Base-by-base conservation (phyloP, 2,113 vertebrate species). In the Eubucco bourcierii region DNA sequence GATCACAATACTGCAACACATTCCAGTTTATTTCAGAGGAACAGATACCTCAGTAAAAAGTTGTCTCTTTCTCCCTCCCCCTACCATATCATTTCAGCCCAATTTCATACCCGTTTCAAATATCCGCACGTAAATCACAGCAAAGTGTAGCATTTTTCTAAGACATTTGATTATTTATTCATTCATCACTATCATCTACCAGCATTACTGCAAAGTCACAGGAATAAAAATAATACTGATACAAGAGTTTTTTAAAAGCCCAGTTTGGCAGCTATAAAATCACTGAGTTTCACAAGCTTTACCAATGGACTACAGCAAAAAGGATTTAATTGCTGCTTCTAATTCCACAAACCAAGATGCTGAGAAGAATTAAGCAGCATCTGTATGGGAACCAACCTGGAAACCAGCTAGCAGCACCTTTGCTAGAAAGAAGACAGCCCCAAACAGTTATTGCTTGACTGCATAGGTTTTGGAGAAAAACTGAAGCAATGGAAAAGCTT, bases 91-190 rank as follows among this genome's bases (percentile, higher is more conserved):
- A 94, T 21, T 78, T 88, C 79, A 88, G 53, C 53, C 84, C 1
- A 1, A 77, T 81, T 93, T 96, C 85, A 88, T 73, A 90, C 78
- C 73, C 58, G 80, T 60, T 91, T 89, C 70, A 93, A 85, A 83
- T 94, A 92, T 72, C 83, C 88, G 53, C 72, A 95, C 90, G 70
- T 75, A 91, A 91, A 84, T 86, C 70, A 78, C 81, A 87, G 41
- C 56, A 94, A 89, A 92, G 77, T 21, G 21, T 52, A 85, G 58
- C 68, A 91, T 75, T 95, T 94, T 88, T 50, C 82, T 74, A 91
- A 74, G 39, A 81, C 52, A 86, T 75, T 80, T 68, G 37, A 80
- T 90, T 86, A 73, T 92, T 94, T 94, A 87, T 95, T 94, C 82
- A 85, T 74, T 94, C 82, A 85, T 77, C 46, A 41, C n/a, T 78